These are phyloP conservation scores for Coenobita brevimanus DNA, from an alignment of 1,140 invertebrate genomes.

Conservation along the genomic window DNA sequence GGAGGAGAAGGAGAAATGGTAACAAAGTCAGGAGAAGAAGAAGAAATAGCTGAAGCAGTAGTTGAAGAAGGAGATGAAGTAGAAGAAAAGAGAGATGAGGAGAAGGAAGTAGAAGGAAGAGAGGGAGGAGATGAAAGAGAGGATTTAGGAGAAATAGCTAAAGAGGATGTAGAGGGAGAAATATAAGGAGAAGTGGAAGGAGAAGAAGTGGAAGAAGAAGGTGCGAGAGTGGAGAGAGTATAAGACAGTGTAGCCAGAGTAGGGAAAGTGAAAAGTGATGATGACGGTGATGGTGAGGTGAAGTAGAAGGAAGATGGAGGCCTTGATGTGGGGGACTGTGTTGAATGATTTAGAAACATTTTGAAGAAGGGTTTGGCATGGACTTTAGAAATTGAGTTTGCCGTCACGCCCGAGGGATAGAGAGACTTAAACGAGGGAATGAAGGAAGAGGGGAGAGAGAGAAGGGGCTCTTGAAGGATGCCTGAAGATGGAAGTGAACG, in stretches of 20 bases:
- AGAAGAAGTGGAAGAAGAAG: not conserved
- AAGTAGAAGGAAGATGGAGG: not conserved
- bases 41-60: not conserved
- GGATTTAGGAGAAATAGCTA: not conserved
- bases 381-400: too few relatives aligned
- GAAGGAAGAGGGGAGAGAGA: too few relatives aligned
- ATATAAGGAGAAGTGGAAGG: not conserved
- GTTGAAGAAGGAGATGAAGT: not conserved
- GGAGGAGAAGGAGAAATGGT: slow-evolving; percentile 25
- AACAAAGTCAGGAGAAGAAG: not conserved
- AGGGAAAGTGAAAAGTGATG: too few relatives aligned
- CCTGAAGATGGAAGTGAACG: not conserved
- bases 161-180: not conserved
- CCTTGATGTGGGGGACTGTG: too few relatives aligned
- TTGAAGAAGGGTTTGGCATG: too few relatives aligned
- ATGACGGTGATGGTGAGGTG: not conserved
- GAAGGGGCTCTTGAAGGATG: too few relatives aligned
- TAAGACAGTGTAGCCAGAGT: not conserved
- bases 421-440: too few relatives aligned
- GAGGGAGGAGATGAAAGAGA: not conserved
- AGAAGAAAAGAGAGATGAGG: not conserved
- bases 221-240: not conserved
- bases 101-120: not conserved
- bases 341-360: too few relatives aligned
- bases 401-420: too few relatives aligned